Base-by-base conservation (phyloP, 1,140 invertebrate species). In the Microplitis mediator region DNA sequence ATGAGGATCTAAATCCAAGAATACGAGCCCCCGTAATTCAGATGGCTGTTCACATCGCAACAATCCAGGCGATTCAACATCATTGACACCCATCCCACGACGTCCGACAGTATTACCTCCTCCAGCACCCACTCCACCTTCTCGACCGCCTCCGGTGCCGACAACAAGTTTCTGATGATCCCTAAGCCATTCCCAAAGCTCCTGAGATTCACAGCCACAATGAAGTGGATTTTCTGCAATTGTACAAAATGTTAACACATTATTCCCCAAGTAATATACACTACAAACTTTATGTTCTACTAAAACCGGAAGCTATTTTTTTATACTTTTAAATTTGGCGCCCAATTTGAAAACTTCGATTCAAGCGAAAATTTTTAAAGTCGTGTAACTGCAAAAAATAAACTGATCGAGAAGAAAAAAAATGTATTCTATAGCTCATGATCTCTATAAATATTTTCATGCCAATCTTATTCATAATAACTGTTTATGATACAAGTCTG, bases 161-260 rank as follows among this genome's bases (percentile, higher is more conserved):
- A 91, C 86, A 11, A 92, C 89, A 73, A 91, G 81, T 79, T 94
- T 94, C 74, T 93, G 90, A 87, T 96, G 95, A 85, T 95, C 94
- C 76, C 92, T 89, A 76, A 96, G 89, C 95, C 95, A 96, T 87
- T 93, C 92, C 94, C 95, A 96, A 9, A 95, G 87, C 77, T 95
- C 93, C 86, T 95, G 93, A 39, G 94, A 91, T 76, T 95, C 93
- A 82, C 95, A 95, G 76, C 91, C 92, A 82, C 94, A 95, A 69
- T 92, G 90, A 70, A 95, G 85, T 45, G 95, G 95, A 86, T 96
- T 95, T 78, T 94, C 94, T 96, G 88, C 31, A 88, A 89, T 76
- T 72, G 68, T 58, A 39, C 11, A 23, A 23, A 23, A 23, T 23
- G 23, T 23, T 23, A 23, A 23, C 23, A 23, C 23, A 23, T 23